phyloP scores from a whole-genome alignment of 2,113 vertebrate species.

The Martes martes region DNA sequence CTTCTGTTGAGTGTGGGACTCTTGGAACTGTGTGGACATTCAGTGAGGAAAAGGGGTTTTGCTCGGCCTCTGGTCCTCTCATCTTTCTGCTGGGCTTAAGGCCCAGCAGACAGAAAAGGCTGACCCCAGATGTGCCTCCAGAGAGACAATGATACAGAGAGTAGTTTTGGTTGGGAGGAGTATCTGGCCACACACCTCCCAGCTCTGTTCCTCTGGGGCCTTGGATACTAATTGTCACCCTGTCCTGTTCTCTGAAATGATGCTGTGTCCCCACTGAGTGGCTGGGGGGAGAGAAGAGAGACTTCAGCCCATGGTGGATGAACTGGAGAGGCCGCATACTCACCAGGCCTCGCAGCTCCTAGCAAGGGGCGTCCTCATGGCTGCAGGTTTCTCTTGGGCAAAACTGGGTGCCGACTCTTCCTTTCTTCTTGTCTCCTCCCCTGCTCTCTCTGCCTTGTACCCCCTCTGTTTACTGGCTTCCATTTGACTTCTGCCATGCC shows the following conservation, averaged over 20 bases:
- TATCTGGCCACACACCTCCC: no score
- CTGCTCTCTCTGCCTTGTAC: background rate
- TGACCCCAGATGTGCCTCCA: background rate
- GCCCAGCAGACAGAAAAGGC: background rate
- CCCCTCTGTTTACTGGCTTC: background rate
- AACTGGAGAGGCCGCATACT: background rate
- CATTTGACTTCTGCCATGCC: background rate
- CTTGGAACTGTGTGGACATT: background rate
- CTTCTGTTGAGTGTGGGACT: background rate
- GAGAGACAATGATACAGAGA: background rate
- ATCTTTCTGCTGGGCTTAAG: background rate
- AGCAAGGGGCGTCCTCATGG: background rate
- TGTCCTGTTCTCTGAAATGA: background rate
- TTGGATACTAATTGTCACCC: background rate
- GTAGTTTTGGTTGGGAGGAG: background rate
- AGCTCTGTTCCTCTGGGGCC: background rate
- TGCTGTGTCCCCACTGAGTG: accelerated
- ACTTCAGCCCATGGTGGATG: background rate
- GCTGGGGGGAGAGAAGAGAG: background rate
- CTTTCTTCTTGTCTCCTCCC: background rate
- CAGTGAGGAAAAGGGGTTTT: background rate
- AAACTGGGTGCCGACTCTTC: background rate
- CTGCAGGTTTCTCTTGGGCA: background rate
- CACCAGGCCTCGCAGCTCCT: no score
- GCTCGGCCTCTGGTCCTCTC: background rate